Evolutionary conservation across 2,888 invertebrate species (phyloP).

Genomic region (Iselma pallidipennis): DNA sequence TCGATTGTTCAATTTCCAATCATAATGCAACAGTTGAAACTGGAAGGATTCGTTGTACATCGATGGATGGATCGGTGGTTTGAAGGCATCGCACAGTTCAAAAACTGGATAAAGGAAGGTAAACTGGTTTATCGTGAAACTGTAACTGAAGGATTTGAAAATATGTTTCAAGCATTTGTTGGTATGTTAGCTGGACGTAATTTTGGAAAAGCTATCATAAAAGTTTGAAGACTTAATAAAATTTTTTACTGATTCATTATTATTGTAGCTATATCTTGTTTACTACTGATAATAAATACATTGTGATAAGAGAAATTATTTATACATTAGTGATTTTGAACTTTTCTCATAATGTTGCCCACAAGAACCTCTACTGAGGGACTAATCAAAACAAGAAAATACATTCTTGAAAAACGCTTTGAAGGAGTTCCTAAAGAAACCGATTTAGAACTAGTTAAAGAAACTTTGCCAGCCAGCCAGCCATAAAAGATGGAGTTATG

Average conservation of each 20-base stretch:
- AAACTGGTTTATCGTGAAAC: slow-evolving; percentile 70
- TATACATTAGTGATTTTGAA: too few species aligned
- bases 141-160: slow-evolving; percentile 68
- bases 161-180: slow-evolving; percentile 69
- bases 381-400: slow-evolving; percentile 60
- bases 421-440: slow-evolving; percentile 66
- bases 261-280: too few species aligned
- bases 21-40: slow-evolving; percentile 62
- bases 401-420: slow-evolving; percentile 67
- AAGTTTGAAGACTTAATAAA: too few species aligned
- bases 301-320: too few species aligned
- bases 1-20: slow-evolving; percentile 61
- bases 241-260: too few species aligned
- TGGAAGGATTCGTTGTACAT: slow-evolving; percentile 65
- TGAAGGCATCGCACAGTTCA: slow-evolving; percentile 61
- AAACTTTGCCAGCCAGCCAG: slow-evolving; percentile 65
- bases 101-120: slow-evolving; percentile 64
- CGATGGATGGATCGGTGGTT: slow-evolving; percentile 62
- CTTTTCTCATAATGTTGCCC: too few species aligned
- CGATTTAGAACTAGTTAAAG: slow-evolving; percentile 69
- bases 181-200: slow-evolving; percentile 67
- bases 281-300: too few species aligned
- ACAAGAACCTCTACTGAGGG: too few species aligned
- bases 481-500: slow-evolving; percentile 72
- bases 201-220: slow-evolving; percentile 70